Evolutionary conservation across 2,888 invertebrate genomes (phyloP).

Genomic region (Erynnis tages): DNA sequence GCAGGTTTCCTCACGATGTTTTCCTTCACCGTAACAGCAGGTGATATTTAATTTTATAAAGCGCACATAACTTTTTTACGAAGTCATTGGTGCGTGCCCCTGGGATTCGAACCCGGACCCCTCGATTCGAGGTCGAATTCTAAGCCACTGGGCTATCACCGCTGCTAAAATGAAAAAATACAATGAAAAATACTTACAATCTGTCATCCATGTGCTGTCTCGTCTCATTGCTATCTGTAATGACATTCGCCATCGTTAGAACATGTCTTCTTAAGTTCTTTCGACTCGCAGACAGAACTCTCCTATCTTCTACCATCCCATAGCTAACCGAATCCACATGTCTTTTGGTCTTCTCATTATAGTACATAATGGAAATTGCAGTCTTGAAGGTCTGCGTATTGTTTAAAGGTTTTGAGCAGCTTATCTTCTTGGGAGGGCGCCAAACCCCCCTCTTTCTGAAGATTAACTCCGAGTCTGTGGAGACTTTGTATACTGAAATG

Average conservation of each 20-base stretch:
- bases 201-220: conserved; percentile 62
- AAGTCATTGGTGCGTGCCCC: too few relatives aligned
- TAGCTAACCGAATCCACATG: conserved; percentile 34
- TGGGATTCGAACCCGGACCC: too few relatives aligned
- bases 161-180: too few relatives aligned
- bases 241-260: conserved; percentile 61
- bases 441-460: conserved; percentile 51
- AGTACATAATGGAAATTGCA: not conserved
- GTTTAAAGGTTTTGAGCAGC: not conserved
- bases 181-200: conserved; percentile 53
- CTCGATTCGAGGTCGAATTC: too few relatives aligned
- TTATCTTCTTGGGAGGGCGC: conserved; percentile 35
- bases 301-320: conserved; percentile 47
- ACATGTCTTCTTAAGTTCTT: conserved; percentile 50
- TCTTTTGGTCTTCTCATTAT: not conserved
- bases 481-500: conserved; percentile 66
- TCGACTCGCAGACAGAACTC: conserved; percentile 51
- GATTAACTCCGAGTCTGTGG: conserved; percentile 49
- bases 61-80: too few relatives aligned
- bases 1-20: too few relatives aligned
- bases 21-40: too few relatives aligned
- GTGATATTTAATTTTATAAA: too few relatives aligned
- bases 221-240: conserved; percentile 67
- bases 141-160: too few relatives aligned
- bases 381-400: not conserved